A percentile compares a stretch with the other conserved stretches of the same genome.
These are phyloP conservation scores for Parapristionchus giblindavisi DNA, from an alignment of 2,888 invertebrate genomes.

Conservation along the genomic window DNA sequence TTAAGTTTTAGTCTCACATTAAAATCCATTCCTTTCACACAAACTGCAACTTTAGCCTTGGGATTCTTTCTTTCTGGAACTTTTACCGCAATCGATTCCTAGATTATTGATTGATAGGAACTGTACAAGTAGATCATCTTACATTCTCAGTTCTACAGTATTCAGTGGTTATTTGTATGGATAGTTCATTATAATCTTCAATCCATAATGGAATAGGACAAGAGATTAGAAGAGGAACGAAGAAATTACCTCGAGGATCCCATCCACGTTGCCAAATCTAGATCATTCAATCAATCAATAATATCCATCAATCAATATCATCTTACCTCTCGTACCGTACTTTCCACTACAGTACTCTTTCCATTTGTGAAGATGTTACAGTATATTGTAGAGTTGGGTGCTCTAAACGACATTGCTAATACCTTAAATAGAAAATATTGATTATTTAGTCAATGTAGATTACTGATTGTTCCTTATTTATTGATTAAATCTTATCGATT, in stretches of 20 bases:
- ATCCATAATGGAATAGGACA: conserved; percentile 59
- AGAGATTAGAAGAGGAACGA: conserved; percentile 57
- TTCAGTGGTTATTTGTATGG: conserved; percentile 5
- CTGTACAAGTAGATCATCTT: neutral
- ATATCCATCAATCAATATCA: neutral
- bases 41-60: conserved; percentile 75
- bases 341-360: conserved; percentile 32
- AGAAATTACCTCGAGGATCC: conserved; percentile 68
- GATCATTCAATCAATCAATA: conserved; percentile 25
- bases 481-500: too few species aligned
- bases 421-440: too few species aligned
- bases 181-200: conserved; percentile 19
- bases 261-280: conserved; percentile 69
- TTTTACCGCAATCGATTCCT: neutral
- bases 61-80: neutral
- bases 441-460: too few species aligned
- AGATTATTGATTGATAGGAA: neutral
- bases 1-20: conserved; percentile 57
- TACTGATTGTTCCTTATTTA: too few species aligned
- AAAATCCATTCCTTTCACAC: conserved; percentile 88
- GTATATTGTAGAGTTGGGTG: conserved; percentile 44
- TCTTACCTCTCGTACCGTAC: conserved; percentile 27
- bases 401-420: conserved; percentile 49
- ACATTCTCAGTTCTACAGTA: conserved; percentile 4
- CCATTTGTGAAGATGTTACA: conserved; percentile 46